Evolutionary conservation across 2,797 vertebrate genomes (phyloP), one percentile per base, ranked within the genome.

Genomic region (Vespertilio murinus): DNA sequence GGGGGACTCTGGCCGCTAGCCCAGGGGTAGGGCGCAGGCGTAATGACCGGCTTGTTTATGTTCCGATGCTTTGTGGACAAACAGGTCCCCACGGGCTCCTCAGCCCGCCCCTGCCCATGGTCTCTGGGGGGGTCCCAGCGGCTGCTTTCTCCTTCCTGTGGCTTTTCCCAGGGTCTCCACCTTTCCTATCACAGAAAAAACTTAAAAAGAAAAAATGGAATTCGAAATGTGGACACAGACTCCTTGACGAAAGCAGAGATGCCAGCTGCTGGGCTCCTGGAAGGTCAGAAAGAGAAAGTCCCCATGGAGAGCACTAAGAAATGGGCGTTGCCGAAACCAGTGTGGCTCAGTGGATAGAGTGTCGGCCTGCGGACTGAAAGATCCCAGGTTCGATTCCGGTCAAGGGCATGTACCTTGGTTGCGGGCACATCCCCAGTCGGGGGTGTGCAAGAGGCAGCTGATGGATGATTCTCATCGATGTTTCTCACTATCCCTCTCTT

Each of bases 1-100:
- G 18, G 8, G 69, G 4, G 40, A 30, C 75, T 69, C 75, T 69
- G 2, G 40, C 49, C 42, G 0, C 14, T 28, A 22, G 13, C 59
- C 3, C 4, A 13, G n/a, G 67, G 42, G 11, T 28, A 3, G 28
- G 61, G 56, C 2, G 10, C 28, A 0, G 2, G 2, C 16, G 67
- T 9, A 14, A n/a, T 22, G 28, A 61, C 40, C 35, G 25, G 8
- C 1, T 17, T 30, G 93, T 30, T 33, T 47, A 3, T 12, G 81
- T 33, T 28, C 83, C 33, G 47, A 8, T 0, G n/a, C n/a, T 47
- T 38, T 33, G 59, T 74, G 67, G 78, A 38, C 16, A 20, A 18
- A 73, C 86, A 23, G 78, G 73, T 52, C 35, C 35, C 10, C 2
- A 0, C 12, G 17, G 0, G 3, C 13, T n/a, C 70, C 5, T 8